Evolutionary conservation across 2,888 invertebrate genomes (phyloP).

Genomic region (Stictocephala bisonia): DNA sequence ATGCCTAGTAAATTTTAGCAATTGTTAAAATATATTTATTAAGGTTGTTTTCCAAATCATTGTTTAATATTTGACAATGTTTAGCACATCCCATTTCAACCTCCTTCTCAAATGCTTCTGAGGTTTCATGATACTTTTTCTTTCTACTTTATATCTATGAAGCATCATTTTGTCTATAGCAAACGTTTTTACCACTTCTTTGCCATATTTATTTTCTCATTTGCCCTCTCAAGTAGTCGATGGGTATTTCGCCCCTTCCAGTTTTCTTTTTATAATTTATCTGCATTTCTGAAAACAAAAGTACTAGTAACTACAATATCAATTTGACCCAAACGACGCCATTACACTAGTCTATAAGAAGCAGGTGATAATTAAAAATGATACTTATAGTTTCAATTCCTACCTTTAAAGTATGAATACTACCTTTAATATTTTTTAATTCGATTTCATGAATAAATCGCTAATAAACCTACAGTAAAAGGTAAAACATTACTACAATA

Average conservation of each 20-base stretch:
- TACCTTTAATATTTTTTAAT: too few species aligned
- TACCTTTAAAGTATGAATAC: too few species aligned
- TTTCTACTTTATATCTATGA: constrained; percentile 22
- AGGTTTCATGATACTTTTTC: background rate
- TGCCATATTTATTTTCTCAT: background rate
- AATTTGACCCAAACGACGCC: constrained; percentile 35
- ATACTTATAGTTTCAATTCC: too few species aligned
- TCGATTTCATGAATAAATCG: too few species aligned
- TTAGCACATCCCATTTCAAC: constrained; percentile 7
- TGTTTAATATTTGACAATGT: constrained; percentile 29
- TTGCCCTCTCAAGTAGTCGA: constrained; percentile 3
- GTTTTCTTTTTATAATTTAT: constrained; percentile 12
- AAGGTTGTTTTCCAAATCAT: constrained; percentile 10
- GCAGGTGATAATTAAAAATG: too few species aligned
- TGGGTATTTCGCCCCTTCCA: constrained; percentile 7
- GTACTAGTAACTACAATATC: constrained; percentile 4
- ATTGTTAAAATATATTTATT: background rate
- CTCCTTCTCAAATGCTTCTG: background rate
- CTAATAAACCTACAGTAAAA: too few species aligned
- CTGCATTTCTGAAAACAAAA: constrained; percentile 1
- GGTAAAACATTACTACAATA: too few species aligned
- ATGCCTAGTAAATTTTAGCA: constrained; percentile 16
- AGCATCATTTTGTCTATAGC: constrained; percentile 24
- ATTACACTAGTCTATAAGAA: too few species aligned
- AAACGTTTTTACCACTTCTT: constrained; percentile 17